Evolutionary conservation across 2,888 invertebrate genomes (phyloP).

Genomic region (Latrodectus elegans): DNA sequence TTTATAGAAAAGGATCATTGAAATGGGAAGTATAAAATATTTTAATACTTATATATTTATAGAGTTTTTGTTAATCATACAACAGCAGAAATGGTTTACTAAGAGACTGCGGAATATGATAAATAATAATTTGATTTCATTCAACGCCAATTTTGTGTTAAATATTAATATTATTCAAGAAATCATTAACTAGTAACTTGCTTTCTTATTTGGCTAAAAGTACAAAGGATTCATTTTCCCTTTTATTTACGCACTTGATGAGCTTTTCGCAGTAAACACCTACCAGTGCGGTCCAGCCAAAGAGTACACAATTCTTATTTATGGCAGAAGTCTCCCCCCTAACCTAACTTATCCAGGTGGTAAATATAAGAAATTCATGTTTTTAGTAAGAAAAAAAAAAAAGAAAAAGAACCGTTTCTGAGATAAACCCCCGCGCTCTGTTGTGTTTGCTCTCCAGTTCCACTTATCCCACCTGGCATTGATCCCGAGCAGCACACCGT

Average conservation of each 20-base stretch:
- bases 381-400: background rate
- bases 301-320: slow-evolving; percentile 9
- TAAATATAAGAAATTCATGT: slow-evolving; percentile 25
- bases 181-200: too few relatives aligned
- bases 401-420: slow-evolving; percentile 23
- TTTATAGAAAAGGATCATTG: too few relatives aligned
- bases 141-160: too few relatives aligned
- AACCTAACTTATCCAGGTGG: slow-evolving; percentile 15
- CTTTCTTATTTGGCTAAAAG: too few relatives aligned
- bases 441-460: slow-evolving; percentile 22
- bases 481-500: slow-evolving; percentile 12
- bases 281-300: background rate
- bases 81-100: too few relatives aligned
- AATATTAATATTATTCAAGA: too few relatives aligned
- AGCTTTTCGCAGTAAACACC: background rate
- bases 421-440: slow-evolving; percentile 4
- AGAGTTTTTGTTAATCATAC: too few relatives aligned
- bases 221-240: too few relatives aligned
- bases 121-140: too few relatives aligned
- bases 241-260: background rate
- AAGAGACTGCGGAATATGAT: too few relatives aligned
- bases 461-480: slow-evolving; percentile 49
- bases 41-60: too few relatives aligned
- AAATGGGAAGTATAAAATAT: too few relatives aligned
- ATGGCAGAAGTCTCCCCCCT: background rate